Evolutionary conservation across 2,113 vertebrate species (phyloP), one percentile per base, ranked within the genome.

Genomic region (Xenopus borealis): DNA sequence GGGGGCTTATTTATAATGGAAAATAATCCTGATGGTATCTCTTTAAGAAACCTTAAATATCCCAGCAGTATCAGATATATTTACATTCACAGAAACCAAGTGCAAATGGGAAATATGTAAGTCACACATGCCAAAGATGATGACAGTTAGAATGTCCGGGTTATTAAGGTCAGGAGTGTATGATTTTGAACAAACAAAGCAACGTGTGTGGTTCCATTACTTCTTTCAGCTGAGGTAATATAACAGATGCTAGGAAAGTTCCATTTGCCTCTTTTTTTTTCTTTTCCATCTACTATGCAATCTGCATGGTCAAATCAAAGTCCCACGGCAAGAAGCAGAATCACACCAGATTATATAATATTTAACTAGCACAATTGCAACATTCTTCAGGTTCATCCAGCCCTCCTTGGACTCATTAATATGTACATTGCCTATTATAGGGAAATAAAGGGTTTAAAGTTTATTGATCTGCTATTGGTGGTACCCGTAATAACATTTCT

Each of bases 111-210:
- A 67, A 44, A n/a, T 16, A 52, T 52, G 44, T 67, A 67, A 67
- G n/a, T 76, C 59, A 62, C 30, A 19, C 44, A 53, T 23, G 33
- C 18, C 19, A 47, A 62, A 45, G 66, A 52, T 69, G 73, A 69
- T 76, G 73, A 76, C 73, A 76, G 66, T 20, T 18, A 11, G 66
- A 45, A 18, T 13, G 71, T 3, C 47, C 6, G 40, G 57, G 66
- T 76, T 69, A 57, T 46, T 50, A 44, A 45, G 73, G 66, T 76
- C 66, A 76, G 30, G 14, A 23, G 66, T 27, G 55, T 53, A 62
- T 52, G 23, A 63, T 63, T 62, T 63, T 63, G 27, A 53, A 23
- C 46, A 76, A 76, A 76, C 73, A 76, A 62, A 76, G 63, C 47
- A 69, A 61, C 59, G 66, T 75, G 62, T 69, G 73, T 53, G 66